Evolutionary conservation across 2,113 vertebrate species (phyloP), one percentile per base, ranked within the genome.

Genomic region (Sceloporus tristichus): DNA sequence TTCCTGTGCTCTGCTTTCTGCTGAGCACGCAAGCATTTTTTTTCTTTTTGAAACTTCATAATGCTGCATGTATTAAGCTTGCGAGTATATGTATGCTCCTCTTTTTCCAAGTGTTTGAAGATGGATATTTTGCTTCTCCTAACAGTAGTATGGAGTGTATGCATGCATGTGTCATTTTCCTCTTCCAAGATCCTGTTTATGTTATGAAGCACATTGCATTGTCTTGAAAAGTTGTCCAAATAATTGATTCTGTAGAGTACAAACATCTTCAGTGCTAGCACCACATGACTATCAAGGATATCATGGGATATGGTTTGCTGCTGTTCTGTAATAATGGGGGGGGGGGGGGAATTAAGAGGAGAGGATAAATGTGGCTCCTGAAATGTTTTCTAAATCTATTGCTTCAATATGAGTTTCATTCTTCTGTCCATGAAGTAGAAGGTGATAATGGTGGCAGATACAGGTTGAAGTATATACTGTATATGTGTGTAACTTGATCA

Each of bases 51-150:
- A 56, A 82, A 42, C 87, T 73, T 92, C 76, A 93, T 92, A 29
- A 62, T 75, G 94, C 91, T 91, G 89, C 86, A 87, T 94, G 84
- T 90, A 56, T 27, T 85, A 70, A 85, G 14, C 87, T 65, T 89
- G 88, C 87, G 91, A 93, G 5, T 34, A 84, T 91, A 62, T 18
- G 13, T 23, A 10, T 54, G 18, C 9, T 2, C 34, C 29, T 34
- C 16, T 85, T 65, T 78, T 62, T 68, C 21, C 90, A 70, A 68
- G 18, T 77, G 5, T 84, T 9, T 74, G 48, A 68, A 73, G 68
- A 40, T 11, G 54, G 86, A 83, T 25, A 53, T 21, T 79, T 68
- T 0, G 21, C 73, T 5, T 90, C 1, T 78, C 76, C 18, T 73
- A 34, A 13, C 2, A 83, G 9, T 92, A 76, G 79, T 34, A 90